Percentiles rank a stretch among this genome's conserved stretches.
phyloP scores from a whole-genome alignment of 1,140 invertebrate genomes.

The Papilio helenus region DNA sequence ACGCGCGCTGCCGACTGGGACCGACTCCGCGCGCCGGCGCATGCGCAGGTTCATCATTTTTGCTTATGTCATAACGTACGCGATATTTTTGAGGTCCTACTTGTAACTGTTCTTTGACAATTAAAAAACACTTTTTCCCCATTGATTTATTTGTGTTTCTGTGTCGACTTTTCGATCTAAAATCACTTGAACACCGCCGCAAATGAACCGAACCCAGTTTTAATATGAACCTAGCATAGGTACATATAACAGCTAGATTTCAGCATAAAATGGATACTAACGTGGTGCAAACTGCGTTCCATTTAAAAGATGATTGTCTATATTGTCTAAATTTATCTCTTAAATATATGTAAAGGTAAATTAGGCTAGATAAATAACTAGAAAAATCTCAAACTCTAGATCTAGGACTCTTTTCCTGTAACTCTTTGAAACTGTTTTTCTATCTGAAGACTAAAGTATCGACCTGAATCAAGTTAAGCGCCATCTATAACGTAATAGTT shows the following conservation, averaged over 20 bases:
- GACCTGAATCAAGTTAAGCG: background rate
- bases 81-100: background rate
- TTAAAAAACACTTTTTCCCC: background rate
- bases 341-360: too few relatives aligned
- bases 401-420: background rate
- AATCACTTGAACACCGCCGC: background rate
- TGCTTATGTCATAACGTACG: constrained; percentile 10
- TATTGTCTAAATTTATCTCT: too few relatives aligned
- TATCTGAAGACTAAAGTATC: background rate
- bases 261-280: too few relatives aligned
- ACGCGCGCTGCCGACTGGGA: background rate
- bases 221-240: background rate
- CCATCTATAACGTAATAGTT: background rate
- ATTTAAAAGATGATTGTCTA: too few relatives aligned
- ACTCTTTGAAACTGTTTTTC: background rate
- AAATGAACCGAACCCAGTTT: background rate
- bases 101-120: background rate
- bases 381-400: background rate
- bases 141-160: background rate
- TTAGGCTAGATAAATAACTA: too few relatives aligned
- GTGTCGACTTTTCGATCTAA: background rate
- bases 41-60: background rate
- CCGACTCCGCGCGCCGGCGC: background rate
- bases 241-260: background rate
- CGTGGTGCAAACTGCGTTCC: too few relatives aligned